A percentile compares a stretch with the other conserved stretches of the same genome.
These are phyloP conservation scores for Biston stratarius DNA, from an alignment of 2,888 invertebrate genomes.

Conservation along the genomic window DNA sequence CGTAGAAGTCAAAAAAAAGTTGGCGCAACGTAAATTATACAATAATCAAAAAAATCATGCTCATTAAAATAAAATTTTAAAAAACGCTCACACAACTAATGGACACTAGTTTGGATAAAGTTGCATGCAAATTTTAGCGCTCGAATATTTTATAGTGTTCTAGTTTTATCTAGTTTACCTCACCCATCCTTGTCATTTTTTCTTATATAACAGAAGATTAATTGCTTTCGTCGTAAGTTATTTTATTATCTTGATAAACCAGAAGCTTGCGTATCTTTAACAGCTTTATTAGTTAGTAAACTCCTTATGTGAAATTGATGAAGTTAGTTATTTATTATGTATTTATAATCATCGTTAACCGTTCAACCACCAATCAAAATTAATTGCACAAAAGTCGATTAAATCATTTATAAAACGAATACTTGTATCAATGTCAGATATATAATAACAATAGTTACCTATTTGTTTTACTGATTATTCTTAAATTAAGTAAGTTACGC, in stretches of 20 bases:
- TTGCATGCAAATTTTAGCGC: neutral
- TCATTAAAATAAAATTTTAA: no score
- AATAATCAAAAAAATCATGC: no score
- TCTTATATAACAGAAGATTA: neutral
- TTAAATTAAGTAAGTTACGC: no score
- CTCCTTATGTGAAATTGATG: slow-evolving; percentile 23
- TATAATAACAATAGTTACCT: no score
- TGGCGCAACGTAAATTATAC: neutral
- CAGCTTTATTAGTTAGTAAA: slow-evolving; percentile 8
- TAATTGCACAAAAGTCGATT: slow-evolving; percentile 6
- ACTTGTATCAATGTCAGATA: neutral
- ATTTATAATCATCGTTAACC: slow-evolving; percentile 14
- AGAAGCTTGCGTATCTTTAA: slow-evolving; percentile 18
- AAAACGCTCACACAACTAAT: neutral
- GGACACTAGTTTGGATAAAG: neutral
- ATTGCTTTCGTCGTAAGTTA: slow-evolving; percentile 7
- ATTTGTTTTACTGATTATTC: no score
- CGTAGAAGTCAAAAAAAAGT: no score
- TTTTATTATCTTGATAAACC: slow-evolving; percentile 16
- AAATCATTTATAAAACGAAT: neutral
- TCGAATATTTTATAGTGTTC: neutral
- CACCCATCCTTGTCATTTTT: neutral
- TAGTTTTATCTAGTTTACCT: slow-evolving; percentile 6
- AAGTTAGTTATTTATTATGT: slow-evolving; percentile 8
- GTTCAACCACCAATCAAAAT: neutral